Percentiles rank a stretch among this genome's conserved stretches.
phyloP scores from a whole-genome alignment of 2,113 vertebrate genomes.

The Oreamnos americanus region DNA sequence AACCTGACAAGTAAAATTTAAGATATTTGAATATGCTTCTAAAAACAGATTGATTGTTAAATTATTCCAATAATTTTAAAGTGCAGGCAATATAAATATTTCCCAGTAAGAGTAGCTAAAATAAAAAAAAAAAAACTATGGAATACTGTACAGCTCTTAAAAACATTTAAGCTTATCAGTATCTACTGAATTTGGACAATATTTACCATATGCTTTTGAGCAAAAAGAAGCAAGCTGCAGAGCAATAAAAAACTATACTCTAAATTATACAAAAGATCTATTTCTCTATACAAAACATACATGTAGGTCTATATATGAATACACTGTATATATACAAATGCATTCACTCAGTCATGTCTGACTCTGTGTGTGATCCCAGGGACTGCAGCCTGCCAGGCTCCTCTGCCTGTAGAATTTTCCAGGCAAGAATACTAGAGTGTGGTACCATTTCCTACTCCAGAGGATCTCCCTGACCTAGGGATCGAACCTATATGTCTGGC shows the following conservation, averaged over 20 bases:
- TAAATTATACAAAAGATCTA: not conserved
- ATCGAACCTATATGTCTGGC: not conserved
- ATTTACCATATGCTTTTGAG: not conserved
- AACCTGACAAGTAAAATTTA: not conserved
- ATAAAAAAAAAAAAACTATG: not conserved
- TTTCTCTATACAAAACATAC: not conserved
- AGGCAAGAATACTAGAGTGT: not conserved
- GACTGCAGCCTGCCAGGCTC: not conserved
- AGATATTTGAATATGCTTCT: not conserved
- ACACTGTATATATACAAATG: not conserved
- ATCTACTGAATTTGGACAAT: not conserved
- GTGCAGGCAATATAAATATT: not conserved
- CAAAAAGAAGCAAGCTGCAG: not conserved
- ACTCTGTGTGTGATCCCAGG: not conserved
- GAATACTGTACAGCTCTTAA: not conserved
- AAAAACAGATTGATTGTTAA: not conserved
- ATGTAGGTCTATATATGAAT: not conserved
- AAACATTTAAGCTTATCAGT: not conserved
- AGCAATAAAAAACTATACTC: not conserved
- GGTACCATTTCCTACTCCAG: not conserved
- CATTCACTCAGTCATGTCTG: not conserved
- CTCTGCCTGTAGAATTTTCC: not conserved
- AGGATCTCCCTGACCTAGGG: not conserved
- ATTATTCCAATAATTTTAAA: not conserved
- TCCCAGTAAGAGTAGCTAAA: not conserved